Evolutionary conservation across 2,797 vertebrate genomes (phyloP).

Genomic region (Enteromius trimaculatus): DNA sequence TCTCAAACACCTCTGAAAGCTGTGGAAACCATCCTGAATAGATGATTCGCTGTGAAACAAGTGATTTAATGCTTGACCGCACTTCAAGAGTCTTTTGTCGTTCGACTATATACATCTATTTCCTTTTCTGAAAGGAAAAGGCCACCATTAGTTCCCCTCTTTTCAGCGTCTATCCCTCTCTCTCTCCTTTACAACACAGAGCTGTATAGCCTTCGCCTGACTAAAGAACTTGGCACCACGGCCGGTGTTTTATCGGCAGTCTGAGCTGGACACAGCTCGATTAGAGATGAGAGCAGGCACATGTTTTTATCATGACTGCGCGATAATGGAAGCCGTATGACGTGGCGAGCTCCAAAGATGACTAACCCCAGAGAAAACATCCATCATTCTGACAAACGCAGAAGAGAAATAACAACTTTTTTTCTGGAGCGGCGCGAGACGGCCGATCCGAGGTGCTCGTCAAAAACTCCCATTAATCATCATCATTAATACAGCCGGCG

Average conservation of each 20-base stretch:
- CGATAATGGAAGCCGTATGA: conserved; percentile 71
- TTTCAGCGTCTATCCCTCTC: background rate
- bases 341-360: conserved; percentile 69
- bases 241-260: conserved; percentile 28
- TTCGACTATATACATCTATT: conserved; percentile 25
- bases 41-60: conserved; percentile 47
- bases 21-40: conserved; percentile 25
- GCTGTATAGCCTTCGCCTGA: conserved; percentile 25
- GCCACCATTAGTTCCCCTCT: conserved; percentile 33
- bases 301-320: conserved; percentile 70
- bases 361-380: conserved; percentile 69
- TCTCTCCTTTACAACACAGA: conserved; percentile 21
- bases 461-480: conserved; percentile 35
- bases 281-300: conserved; percentile 65
- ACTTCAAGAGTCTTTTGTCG: conserved; percentile 47
- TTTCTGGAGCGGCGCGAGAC: background rate
- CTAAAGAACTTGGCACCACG: conserved; percentile 29
- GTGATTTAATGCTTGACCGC: conserved; percentile 55
- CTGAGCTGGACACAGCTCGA: conserved; percentile 53
- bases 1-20: conserved; percentile 38
- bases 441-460: background rate
- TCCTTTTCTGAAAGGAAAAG: conserved; percentile 41
- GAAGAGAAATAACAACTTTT: conserved; percentile 52
- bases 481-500: conserved; percentile 34
- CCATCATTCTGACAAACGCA: conserved; percentile 65